phyloP scores from a whole-genome alignment of 1,140 invertebrate genomes.

The Potamilus streckersoni region DNA sequence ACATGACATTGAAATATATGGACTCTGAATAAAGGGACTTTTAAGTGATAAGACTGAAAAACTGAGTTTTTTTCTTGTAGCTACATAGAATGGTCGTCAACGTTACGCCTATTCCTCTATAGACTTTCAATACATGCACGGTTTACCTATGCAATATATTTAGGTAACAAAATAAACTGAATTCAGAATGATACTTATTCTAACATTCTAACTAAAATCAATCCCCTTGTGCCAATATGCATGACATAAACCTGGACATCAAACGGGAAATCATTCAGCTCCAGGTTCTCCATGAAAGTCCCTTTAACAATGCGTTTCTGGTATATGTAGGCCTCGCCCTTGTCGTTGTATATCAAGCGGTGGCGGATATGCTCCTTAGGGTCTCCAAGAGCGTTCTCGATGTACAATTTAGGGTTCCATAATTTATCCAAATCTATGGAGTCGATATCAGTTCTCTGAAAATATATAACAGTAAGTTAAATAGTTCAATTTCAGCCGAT shows the following conservation, averaged over 20 bases:
- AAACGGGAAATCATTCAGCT: slow-evolving; percentile 66
- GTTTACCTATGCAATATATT: too few relatives aligned
- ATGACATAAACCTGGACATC: slow-evolving; percentile 62
- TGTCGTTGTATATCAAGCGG: slow-evolving; percentile 58
- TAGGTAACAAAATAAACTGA: too few relatives aligned
- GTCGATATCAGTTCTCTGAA: slow-evolving; percentile 26
- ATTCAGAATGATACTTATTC: too few relatives aligned
- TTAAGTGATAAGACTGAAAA: too few relatives aligned
- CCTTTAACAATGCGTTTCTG: slow-evolving; percentile 65
- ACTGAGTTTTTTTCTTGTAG: too few relatives aligned
- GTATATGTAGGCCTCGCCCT: slow-evolving; percentile 61
- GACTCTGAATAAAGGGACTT: too few relatives aligned
- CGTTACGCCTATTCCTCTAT: too few relatives aligned
- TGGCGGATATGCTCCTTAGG: slow-evolving; percentile 63
- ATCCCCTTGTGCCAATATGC: background rate
- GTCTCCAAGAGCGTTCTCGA: slow-evolving; percentile 66
- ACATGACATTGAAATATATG: too few relatives aligned
- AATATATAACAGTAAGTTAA: slow-evolving; percentile 34
- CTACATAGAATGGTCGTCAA: too few relatives aligned
- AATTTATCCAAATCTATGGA: slow-evolving; percentile 57
- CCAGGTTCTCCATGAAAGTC: slow-evolving; percentile 67
- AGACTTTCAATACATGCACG: too few relatives aligned
- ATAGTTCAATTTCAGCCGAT: background rate
- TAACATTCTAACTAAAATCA: too few relatives aligned
- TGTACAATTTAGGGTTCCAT: slow-evolving; percentile 67